Base-by-base conservation (phyloP, 1,140 invertebrate species). In the Hydropsyche tenuis region DNA sequence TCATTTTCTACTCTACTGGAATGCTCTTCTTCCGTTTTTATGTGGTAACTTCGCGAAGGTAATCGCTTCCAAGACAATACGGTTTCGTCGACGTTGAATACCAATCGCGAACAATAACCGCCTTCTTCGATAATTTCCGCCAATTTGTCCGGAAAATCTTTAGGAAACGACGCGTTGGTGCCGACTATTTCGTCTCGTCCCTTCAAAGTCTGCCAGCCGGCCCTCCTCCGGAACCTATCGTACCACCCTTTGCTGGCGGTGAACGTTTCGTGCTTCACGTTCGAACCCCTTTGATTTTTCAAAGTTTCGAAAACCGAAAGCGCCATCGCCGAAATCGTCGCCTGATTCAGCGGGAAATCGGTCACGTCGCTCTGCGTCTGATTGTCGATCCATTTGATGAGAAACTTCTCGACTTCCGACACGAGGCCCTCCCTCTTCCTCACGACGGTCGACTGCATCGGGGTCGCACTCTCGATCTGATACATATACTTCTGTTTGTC, bases 51-150 rank as follows among this genome's bases (percentile, higher is more conserved):
- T 77, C 73, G 72, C 68, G 73, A 75, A n/a, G 74, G 74, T 16
- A 75, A 14, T 75, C 73, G 77, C 70, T 82, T 82, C 79, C 78
- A 80, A 72, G 73, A 79, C 6, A 80, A 69, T 45, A 76, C 77
- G 25, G 78, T 82, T 74, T 85, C 81, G 64, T 83, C 78, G 23
- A 77, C 74, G 68, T 80, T 83, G 60, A 83, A 82, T 56, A 82
- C 77, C 79, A 83, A 81, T 53, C 82, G 64, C 7, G 80, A 75
- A 18, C 53, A 73, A 73, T 82, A 85, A 46, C 75, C 79, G 60
- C 77, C 78, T 71, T 81, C 76, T 51, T 80, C 75, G 60, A 82
- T 81, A 18, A 82, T 79, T 70, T 73, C 64, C 68, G 22, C 42
- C 9, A 70, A 16, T 11, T 11, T 37, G 1, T 64, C 53, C 14